phyloP scores from a whole-genome alignment of 2,797 vertebrate genomes.

The Myotis findleyi region DNA sequence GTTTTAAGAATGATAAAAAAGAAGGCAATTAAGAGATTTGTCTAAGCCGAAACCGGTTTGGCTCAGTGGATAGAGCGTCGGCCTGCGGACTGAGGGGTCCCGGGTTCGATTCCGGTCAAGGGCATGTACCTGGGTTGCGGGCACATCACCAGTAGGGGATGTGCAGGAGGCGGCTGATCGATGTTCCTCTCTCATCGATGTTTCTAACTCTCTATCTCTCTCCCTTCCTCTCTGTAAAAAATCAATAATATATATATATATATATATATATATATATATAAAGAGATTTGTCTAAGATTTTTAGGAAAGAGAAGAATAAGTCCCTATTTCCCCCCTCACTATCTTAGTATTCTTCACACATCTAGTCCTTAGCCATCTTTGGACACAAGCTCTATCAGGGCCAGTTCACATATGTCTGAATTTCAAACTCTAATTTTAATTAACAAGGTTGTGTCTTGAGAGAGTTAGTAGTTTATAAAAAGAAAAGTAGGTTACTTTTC shows the following conservation, averaged over 20 bases:
- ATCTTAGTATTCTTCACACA: slow-evolving; percentile 34
- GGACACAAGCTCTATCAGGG: not conserved
- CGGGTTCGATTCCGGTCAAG: no score
- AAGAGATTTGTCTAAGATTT: not conserved
- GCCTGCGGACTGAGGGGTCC: no score
- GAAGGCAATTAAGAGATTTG: not conserved
- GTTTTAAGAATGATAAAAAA: not conserved
- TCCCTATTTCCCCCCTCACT: not conserved
- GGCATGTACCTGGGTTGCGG: no score
- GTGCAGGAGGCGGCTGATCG: no score
- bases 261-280: no score
- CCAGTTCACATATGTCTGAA: not conserved
- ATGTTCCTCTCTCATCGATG: no score
- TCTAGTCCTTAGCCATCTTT: slow-evolving; percentile 27
- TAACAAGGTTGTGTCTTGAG: slow-evolving; percentile 32
- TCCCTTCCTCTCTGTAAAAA: no score
- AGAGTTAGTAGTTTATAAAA: not conserved
- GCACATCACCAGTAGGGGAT: no score
- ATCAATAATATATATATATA: no score
- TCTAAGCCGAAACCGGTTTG: no score
- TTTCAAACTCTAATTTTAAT: slow-evolving; percentile 33
- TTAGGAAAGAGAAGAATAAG: slow-evolving; percentile 2
- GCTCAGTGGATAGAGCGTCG: no score
- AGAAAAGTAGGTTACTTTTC: not conserved
- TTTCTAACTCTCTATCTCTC: no score